Percentiles rank a stretch among this genome's conserved stretches.
These are phyloP conservation scores for Galeopsomyia nigrocyanea DNA, from an alignment of 2,888 invertebrate genomes.

Conservation along the genomic window DNA sequence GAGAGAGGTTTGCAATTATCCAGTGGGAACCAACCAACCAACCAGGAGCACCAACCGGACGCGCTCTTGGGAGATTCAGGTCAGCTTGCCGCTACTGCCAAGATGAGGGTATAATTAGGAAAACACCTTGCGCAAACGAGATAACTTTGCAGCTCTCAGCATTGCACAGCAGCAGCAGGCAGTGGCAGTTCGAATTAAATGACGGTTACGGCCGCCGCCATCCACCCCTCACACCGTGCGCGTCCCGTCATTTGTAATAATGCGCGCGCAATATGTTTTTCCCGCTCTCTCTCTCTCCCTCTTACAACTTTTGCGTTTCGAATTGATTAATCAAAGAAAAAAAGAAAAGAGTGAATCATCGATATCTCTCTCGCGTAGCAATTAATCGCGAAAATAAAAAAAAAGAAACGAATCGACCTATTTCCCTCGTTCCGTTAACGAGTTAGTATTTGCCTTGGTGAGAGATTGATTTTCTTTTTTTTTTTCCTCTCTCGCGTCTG, in stretches of 20 bases:
- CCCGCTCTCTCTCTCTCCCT: too few species aligned
- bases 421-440: too few species aligned
- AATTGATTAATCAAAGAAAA: constrained; percentile 64
- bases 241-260: not conserved
- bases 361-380: too few species aligned
- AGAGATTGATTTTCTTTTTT: too few species aligned
- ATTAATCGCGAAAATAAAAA: too few species aligned
- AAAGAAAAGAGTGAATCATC: not conserved
- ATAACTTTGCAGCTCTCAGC: constrained; percentile 31
- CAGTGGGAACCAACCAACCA: too few species aligned
- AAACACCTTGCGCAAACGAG: constrained; percentile 45
- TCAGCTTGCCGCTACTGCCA: constrained; percentile 14
- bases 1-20: too few species aligned
- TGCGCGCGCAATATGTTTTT: constrained; percentile 12
- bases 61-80: constrained; percentile 19
- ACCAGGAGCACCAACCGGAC: not conserved
- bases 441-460: too few species aligned
- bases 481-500: too few species aligned
- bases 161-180: not conserved
- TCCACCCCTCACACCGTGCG: constrained; percentile 31
- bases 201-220: constrained; percentile 30
- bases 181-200: constrained; percentile 36
- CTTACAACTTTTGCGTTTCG: not conserved
- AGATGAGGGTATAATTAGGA: constrained; percentile 44
- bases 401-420: too few species aligned